Evolutionary conservation across 2,797 vertebrate species (phyloP).

Genomic region (Caiman crocodilus): DNA sequence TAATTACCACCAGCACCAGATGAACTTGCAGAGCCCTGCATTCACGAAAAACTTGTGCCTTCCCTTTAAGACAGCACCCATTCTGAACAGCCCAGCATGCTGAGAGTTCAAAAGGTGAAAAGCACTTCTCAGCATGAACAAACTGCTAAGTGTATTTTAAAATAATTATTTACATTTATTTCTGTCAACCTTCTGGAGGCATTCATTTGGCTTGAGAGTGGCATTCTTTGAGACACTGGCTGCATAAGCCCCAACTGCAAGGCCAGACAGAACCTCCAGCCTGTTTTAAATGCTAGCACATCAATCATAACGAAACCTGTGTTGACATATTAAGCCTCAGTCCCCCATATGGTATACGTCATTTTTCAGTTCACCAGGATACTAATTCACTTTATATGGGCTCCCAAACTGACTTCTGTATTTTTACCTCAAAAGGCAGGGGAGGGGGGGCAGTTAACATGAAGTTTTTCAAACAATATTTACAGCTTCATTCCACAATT

Average conservation of each 20-base stretch:
- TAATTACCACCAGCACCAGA: conserved; percentile 62
- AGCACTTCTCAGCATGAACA: conserved; percentile 63
- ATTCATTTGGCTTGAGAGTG: conserved; percentile 68
- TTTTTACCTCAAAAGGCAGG: neutral
- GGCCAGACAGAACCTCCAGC: conserved; percentile 63
- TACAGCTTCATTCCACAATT: neutral
- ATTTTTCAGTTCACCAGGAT: conserved; percentile 43
- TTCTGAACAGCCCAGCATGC: conserved; percentile 44
- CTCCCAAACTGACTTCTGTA: neutral
- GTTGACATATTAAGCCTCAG: conserved; percentile 51
- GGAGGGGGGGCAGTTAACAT: neutral
- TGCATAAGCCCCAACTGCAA: conserved; percentile 50
- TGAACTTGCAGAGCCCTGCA: conserved; percentile 38
- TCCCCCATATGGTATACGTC: conserved; percentile 60
- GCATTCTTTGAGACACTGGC: conserved; percentile 62
- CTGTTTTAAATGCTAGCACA: conserved; percentile 48
- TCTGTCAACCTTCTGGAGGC: conserved; percentile 62
- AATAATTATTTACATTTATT: conserved; percentile 78
- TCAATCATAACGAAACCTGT: conserved; percentile 62
- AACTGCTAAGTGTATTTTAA: conserved; percentile 70
- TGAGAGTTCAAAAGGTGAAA: conserved; percentile 74
- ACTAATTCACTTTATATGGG: conserved; percentile 20
- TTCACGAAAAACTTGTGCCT: conserved; percentile 47
- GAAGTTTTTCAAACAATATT: neutral
- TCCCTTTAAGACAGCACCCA: conserved; percentile 64